Percentiles rank a stretch among this genome's conserved stretches.
These are phyloP conservation scores for Glaucidium brasilianum DNA, from an alignment of 2,113 vertebrate species.

Conservation along the genomic window DNA sequence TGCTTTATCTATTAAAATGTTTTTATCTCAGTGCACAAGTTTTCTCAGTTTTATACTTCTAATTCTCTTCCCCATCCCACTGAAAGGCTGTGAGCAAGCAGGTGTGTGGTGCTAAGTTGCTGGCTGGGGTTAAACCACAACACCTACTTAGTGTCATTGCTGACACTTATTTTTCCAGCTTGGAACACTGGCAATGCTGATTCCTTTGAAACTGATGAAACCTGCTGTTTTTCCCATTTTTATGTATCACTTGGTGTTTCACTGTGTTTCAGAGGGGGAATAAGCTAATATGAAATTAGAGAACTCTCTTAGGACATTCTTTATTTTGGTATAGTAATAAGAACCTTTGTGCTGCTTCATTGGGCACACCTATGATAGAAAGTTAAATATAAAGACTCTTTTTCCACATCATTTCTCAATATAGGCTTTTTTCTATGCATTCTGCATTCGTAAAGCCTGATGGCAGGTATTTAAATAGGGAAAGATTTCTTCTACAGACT, in stretches of 20 bases:
- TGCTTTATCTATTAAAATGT: no score
- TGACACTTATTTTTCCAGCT: slow-evolving; percentile 4
- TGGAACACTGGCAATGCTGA: background rate
- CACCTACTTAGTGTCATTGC: background rate
- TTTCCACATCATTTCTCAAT: background rate
- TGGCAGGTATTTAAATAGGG: background rate
- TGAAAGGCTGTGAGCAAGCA: no score
- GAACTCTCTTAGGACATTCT: background rate
- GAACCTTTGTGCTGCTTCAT: background rate
- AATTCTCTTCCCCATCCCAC: no score
- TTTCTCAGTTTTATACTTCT: no score
- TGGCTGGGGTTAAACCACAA: no score
- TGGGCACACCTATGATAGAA: background rate
- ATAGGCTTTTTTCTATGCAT: background rate
- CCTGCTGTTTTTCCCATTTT: background rate
- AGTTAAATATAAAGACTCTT: background rate
- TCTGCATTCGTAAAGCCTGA: background rate
- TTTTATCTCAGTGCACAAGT: no score
- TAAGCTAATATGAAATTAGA: slow-evolving; percentile 25
- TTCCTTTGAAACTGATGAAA: background rate
- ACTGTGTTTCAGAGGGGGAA: background rate
- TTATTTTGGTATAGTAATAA: background rate
- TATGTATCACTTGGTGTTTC: background rate
- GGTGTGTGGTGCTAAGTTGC: no score
- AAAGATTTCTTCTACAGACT: background rate